Base-by-base conservation (phyloP, 1,140 invertebrate species). In the Drosophila sulfurigaster region DNA sequence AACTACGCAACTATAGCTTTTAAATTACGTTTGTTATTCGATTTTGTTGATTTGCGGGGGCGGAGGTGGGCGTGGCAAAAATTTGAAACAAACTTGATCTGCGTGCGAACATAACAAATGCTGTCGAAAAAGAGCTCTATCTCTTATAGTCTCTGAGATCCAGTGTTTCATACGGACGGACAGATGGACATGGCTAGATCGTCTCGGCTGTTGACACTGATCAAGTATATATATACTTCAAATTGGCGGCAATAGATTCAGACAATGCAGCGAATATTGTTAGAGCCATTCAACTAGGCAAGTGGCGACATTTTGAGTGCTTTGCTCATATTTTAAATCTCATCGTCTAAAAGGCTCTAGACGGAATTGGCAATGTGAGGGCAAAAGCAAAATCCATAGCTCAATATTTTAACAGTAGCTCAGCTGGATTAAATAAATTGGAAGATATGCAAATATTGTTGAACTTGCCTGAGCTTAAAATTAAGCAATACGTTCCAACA, bases 301-400 rank as follows among this genome's bases (percentile, higher is more conserved):
- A 54, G n/a, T 54, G 51, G 51, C 25, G 28, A 4, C 25, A 54
- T 30, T 7, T 13, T n/a, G 3, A 10, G 7, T 52, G 49, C 20
- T 52, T 52, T 2, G 41, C 62, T 10, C 49, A 64, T 15, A 54
- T 8, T 1, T 52, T 54, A 52, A 64, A 64, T 54, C 7, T 32
- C 0, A 64, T 64, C 30, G 49, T 64, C 10, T 49, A 64, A n/a
- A 64, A 64, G 35, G 62, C 5, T 15, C 10, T 64, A 43, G 62
- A 43, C 6, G 8, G n/a, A 52, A 28, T 64, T 4, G 11, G 49
- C 62, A 64, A 3, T 52, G 35, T 64, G 32, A 11, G 49, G 10
- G 15, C 35, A 43, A 64, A 54, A 52, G 20, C 25, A 2, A 30
- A n/a, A 10, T 20, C 16, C 5, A 52, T 30, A 1, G 16, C 10